A percentile compares a stretch with the other conserved stretches of the same genome.
phyloP scores from a whole-genome alignment of 2,113 vertebrate species.

The Spea multiplicata region DNA sequence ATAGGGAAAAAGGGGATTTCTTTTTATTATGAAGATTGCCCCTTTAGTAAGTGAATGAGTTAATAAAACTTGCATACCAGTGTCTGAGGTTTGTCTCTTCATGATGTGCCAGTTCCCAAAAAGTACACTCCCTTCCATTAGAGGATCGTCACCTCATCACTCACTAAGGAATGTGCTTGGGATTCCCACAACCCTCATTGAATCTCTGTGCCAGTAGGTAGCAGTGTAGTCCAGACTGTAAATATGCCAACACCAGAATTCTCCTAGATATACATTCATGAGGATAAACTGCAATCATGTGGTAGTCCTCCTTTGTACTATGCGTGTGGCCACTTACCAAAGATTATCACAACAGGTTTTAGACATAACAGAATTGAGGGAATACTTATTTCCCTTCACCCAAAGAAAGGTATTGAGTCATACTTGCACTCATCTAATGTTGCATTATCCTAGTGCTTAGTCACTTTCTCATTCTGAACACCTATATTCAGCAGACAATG shows the following conservation, averaged over 20 bases:
- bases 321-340: slow-evolving; percentile 5
- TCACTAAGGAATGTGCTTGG: slow-evolving; percentile 42
- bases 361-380: background rate
- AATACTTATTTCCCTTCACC: too few relatives aligned
- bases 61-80: slow-evolving; percentile 21
- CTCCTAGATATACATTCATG: slow-evolving; percentile 25
- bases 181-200: slow-evolving; percentile 42
- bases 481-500: too few relatives aligned
- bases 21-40: background rate
- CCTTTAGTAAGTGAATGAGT: background rate
- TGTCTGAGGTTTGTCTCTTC: slow-evolving; percentile 33
- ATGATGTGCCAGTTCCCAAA: slow-evolving; percentile 21
- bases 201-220: slow-evolving; percentile 42
- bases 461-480: too few relatives aligned
- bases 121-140: slow-evolving; percentile 47
- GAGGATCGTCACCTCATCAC: slow-evolving; percentile 45
- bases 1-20: background rate
- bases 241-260: slow-evolving; percentile 25
- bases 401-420: too few relatives aligned
- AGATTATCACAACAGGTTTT: background rate
- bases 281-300: slow-evolving; percentile 9
- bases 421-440: too few relatives aligned
- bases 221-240: slow-evolving; percentile 29
- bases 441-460: too few relatives aligned
- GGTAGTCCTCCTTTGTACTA: background rate